These are phyloP conservation scores for Puffinus mauretanicus DNA, from an alignment of 2,113 vertebrate species.

Conservation along the genomic window DNA sequence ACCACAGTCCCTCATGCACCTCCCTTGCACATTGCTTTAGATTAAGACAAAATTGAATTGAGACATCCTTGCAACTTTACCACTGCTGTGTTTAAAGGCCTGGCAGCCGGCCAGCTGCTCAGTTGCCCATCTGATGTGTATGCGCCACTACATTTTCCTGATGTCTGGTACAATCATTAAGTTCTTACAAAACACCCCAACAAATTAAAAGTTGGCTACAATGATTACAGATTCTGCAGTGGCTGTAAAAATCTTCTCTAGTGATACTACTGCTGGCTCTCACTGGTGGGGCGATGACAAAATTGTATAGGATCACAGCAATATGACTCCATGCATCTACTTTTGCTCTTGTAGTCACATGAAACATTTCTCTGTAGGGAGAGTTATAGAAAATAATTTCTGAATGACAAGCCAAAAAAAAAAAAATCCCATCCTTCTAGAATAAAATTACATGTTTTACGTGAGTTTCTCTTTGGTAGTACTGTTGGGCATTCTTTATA, in stretches of 20 bases:
- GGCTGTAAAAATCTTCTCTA: not conserved
- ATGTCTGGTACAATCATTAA: not conserved
- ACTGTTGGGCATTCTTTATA: not conserved
- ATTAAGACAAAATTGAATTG: constrained; percentile 1
- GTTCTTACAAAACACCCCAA: not conserved
- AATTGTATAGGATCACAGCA: not conserved
- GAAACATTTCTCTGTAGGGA: not conserved
- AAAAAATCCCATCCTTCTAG: not conserved
- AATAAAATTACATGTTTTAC: not conserved
- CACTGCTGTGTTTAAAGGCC: not conserved
- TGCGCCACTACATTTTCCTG: not conserved
- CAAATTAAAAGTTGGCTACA: not conserved
- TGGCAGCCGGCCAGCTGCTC: not conserved
- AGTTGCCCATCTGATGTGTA: not conserved
- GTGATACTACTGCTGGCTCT: not conserved
- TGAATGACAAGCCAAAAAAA: not conserved
- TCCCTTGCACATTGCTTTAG: not conserved
- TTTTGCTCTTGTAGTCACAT: not conserved
- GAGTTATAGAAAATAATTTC: not conserved
- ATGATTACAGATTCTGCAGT: not conserved
- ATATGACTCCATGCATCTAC: not conserved
- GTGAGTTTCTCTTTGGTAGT: not conserved
- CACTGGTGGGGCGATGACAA: accelerated
- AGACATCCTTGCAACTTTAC: not conserved
- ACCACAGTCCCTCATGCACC: not conserved